phyloP scores from a whole-genome alignment of 2,113 vertebrate species.

The Camarhynchus parvulus region DNA sequence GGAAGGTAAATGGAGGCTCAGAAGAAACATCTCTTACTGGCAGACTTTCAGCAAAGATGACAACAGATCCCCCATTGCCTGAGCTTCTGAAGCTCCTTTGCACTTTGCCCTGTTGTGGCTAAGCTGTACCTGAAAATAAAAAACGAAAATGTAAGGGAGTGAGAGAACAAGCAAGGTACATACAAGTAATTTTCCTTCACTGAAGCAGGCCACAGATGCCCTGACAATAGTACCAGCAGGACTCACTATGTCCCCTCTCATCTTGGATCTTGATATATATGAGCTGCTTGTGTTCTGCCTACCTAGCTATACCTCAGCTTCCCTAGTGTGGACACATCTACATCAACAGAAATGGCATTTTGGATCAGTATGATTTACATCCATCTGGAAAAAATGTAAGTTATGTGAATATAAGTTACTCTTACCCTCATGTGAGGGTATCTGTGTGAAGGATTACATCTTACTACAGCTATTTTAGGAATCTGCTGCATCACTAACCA shows the following conservation, averaged over 20 bases:
- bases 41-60: neutral
- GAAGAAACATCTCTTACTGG: neutral
- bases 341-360: neutral
- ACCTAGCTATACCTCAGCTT: neutral
- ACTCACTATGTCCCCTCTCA: neutral
- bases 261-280: neutral
- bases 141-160: neutral
- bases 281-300: neutral
- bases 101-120: neutral
- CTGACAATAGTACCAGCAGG: neutral
- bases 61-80: neutral
- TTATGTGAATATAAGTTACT: neutral
- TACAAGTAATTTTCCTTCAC: neutral
- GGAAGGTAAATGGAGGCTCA: neutral
- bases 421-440: neutral
- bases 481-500: neutral
- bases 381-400: neutral
- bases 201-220: fast-evolving
- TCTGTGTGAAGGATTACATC: neutral
- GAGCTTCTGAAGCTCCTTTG: neutral
- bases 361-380: neutral
- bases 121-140: neutral
- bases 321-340: neutral
- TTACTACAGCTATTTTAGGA: neutral
- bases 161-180: neutral